These are phyloP conservation scores for Ophion ventricosus DNA, from an alignment of 2,888 invertebrate species.

Conservation along the genomic window DNA sequence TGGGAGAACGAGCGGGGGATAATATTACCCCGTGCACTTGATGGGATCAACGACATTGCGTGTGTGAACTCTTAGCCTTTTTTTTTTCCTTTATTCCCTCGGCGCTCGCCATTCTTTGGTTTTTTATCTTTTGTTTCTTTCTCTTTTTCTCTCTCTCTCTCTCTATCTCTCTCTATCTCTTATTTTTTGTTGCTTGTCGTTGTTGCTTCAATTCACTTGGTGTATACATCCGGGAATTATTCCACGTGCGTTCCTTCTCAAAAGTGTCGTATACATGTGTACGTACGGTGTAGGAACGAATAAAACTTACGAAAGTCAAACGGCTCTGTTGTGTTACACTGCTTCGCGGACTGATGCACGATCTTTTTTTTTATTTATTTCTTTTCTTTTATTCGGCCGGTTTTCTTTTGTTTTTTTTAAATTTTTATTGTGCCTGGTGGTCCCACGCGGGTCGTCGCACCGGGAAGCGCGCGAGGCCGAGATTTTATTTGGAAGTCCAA, in stretches of 20 bases:
- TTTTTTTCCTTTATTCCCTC: no score
- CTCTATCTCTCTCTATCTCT: conserved; percentile 4
- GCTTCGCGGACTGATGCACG: not conserved
- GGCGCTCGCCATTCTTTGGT: no score
- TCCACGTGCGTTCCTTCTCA: conserved; percentile 32
- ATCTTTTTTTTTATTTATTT: not conserved
- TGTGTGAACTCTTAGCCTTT: not conserved
- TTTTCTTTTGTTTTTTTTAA: no score
- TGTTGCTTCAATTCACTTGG: conserved; percentile 45
- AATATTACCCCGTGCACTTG: conserved; percentile 28
- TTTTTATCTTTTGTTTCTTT: conserved; percentile 12
- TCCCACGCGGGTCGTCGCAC: no score
- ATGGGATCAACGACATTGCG: conserved; percentile 60
- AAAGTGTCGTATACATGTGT: not conserved
- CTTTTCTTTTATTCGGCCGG: not conserved
- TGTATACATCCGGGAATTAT: conserved; percentile 46
- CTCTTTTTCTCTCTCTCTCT: conserved; percentile 1
- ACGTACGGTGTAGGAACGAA: not conserved
- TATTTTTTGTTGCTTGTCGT: conserved; percentile 8
- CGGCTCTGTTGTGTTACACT: not conserved
- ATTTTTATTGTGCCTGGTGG: no score
- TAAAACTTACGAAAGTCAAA: not conserved
- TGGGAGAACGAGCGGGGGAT: conserved; percentile 30
- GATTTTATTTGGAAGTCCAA: no score
- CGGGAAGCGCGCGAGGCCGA: no score